Base-by-base conservation (phyloP, 2,113 vertebrate genomes). In the Argyrosomus japonicus region DNA sequence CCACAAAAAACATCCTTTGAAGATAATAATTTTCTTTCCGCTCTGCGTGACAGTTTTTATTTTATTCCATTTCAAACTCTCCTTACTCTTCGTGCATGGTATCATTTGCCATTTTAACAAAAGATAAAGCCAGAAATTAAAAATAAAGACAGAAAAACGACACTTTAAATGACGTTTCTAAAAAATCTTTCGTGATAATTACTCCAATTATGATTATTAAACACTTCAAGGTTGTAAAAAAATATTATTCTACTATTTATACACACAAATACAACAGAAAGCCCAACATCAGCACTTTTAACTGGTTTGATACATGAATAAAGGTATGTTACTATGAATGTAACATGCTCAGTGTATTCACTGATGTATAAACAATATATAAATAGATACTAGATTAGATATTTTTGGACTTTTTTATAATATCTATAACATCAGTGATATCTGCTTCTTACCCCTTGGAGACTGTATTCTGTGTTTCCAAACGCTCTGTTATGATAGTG, bases 401-500 rank as follows among this genome's bases (percentile, higher is more conserved):
- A 40, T 40, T 40, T 32, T 5, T 32, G 29, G 29, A 32, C 29
- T 32, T 32, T 32, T 32, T 32, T 11, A 21, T 53, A 27, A 12
- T 56, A 29, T 64, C 7, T 32, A 1, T 53, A 32, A 17, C 3
- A 4, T 25, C 6, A 45, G 50, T 18, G 23, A 8, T 43, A 32
- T 65, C 21, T 50, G 58, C 65, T 78, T 56, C 6, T 54, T 25
- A 19, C 19, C 5, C 6, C 19, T 53, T 10, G 45, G n/a, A 40
- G 65, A 6, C 3, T 53, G 4, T n/a, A 23, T 32, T 47, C 45
- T 47, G 23, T 71, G 67, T 64, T 74, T 73, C n/a, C 23, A 69
- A 61, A 61, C 5, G 10, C 23, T 63, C 12, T 79, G 43, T 83
- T 57, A 5, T 69, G 17, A 77, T 69, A 6, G 21, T 29, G 68